A percentile compares a stretch with the other conserved stretches of the same genome.
phyloP scores from a whole-genome alignment of 1,140 invertebrate genomes.

The Procambarus clarkii region DNA sequence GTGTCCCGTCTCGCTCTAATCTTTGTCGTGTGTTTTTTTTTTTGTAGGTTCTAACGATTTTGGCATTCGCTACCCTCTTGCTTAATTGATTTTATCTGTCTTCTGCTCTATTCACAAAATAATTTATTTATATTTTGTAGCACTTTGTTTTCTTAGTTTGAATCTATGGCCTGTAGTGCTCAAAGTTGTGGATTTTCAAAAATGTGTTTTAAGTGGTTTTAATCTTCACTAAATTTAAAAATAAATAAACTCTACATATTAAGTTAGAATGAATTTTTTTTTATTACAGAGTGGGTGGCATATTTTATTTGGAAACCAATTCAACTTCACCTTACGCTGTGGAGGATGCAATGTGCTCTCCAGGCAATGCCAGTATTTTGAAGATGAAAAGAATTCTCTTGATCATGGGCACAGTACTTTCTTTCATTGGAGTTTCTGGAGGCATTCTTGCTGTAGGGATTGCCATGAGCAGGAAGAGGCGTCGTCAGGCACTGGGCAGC shows the following conservation, averaged over 20 bases:
- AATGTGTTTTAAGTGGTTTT: too few relatives aligned
- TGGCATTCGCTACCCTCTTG: too few relatives aligned
- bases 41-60: too few relatives aligned
- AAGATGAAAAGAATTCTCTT: background rate
- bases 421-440: background rate
- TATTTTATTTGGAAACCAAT: conserved; percentile 8
- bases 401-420: background rate
- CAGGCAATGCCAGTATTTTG: background rate
- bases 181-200: too few relatives aligned
- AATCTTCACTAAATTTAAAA: too few relatives aligned
- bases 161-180: too few relatives aligned
- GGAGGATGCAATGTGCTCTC: conserved; percentile 5
- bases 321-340: background rate
- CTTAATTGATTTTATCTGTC: too few relatives aligned
- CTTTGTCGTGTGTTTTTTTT: too few relatives aligned
- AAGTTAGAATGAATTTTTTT: background rate
- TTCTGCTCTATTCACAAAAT: too few relatives aligned
- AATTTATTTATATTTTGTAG: too few relatives aligned
- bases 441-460: background rate
- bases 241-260: background rate
- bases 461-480: background rate
- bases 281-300: background rate
- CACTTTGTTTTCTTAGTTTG: too few relatives aligned
- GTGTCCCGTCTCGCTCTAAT: too few relatives aligned
- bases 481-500: background rate